phyloP scores from a whole-genome alignment of 1,140 invertebrate species.

The Nasonia vitripennis region DNA sequence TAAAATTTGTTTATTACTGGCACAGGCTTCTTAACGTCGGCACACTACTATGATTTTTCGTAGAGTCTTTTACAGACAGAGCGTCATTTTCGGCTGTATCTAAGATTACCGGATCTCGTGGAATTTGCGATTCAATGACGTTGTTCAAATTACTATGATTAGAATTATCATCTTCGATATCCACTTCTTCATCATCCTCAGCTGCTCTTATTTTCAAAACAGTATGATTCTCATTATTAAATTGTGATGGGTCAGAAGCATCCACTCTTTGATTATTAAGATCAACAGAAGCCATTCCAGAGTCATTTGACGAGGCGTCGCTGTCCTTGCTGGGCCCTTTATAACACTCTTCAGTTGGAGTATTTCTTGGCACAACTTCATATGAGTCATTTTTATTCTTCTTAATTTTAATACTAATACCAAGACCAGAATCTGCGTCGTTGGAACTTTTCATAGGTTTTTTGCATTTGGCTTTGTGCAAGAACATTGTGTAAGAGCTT shows the following conservation, averaged over 20 bases:
- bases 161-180: slow-evolving; percentile 63
- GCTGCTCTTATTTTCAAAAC: slow-evolving; percentile 60
- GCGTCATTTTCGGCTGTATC: neutral
- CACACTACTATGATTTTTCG: slow-evolving; percentile 5
- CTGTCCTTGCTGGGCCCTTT: slow-evolving; percentile 48
- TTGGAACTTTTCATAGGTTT: slow-evolving; percentile 53
- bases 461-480: slow-evolving; percentile 65
- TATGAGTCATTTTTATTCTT: slow-evolving; percentile 71
- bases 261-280: slow-evolving; percentile 38
- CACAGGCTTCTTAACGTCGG: slow-evolving; percentile 36
- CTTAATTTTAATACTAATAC: slow-evolving; percentile 72
- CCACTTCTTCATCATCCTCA: slow-evolving; percentile 66
- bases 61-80: neutral
- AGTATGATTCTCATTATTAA: slow-evolving; percentile 60
- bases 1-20: slow-evolving; percentile 41
- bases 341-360: slow-evolving; percentile 26
- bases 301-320: slow-evolving; percentile 48
- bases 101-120: neutral
- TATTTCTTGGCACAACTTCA: slow-evolving; percentile 63
- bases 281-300: slow-evolving; percentile 43
- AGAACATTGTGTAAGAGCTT: slow-evolving; percentile 62
- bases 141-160: slow-evolving; percentile 41
- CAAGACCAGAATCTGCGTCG: slow-evolving; percentile 67
- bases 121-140: neutral
- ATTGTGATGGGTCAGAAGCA: slow-evolving; percentile 48